Evolutionary conservation across 2,888 invertebrate genomes (phyloP), one percentile per base, ranked within the genome.

Genomic region (Andrena bucephala): DNA sequence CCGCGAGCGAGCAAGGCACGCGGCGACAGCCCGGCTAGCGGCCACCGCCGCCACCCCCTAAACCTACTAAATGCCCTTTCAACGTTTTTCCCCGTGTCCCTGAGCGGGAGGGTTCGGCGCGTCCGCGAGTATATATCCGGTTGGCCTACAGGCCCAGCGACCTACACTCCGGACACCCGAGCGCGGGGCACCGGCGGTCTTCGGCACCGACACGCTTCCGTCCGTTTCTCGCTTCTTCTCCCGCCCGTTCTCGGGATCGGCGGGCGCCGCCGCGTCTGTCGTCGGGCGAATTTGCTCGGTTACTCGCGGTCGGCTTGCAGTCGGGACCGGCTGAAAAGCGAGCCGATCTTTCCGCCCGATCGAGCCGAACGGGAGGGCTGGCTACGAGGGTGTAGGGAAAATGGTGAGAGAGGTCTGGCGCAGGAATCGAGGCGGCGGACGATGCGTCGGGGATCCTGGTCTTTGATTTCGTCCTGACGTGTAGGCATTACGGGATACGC

Each of bases 381-480:
- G 57, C 36, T 10, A 0, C 54, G 54, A 27, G 67, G 52, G 59
- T 52, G 52, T 48, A 24, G 60, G 27, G 42, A 42, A n/a, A n/a
- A 62, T 29, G 60, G 52, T 24, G 65, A 52, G 59, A 48, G 66
- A 36, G 60, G 62, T 60, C 27, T 63, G 59, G 42, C 57, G 84
- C 52, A 69, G 33, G 57, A 66, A 74, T 52, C 73, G 73, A 59
- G 76, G 70, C 60, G 71, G 82, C 63, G 59, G 85, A 20, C 84
- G 85, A 80, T 77, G 87, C 87, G 83, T 86, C 85, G 84, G 59
- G 59, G 83, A 81, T 76, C 84, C 87, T 85, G 92, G 88, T 91
- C 91, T 92, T 91, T 91, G 92, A 91, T 91, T 91, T 90, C 85
- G 85, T 88, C 84, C 86, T 85, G 90, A 90, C 86, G 86, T 89